Evolutionary conservation across 1,140 invertebrate species (phyloP).

Genomic region (Cotesia glomerata): DNA sequence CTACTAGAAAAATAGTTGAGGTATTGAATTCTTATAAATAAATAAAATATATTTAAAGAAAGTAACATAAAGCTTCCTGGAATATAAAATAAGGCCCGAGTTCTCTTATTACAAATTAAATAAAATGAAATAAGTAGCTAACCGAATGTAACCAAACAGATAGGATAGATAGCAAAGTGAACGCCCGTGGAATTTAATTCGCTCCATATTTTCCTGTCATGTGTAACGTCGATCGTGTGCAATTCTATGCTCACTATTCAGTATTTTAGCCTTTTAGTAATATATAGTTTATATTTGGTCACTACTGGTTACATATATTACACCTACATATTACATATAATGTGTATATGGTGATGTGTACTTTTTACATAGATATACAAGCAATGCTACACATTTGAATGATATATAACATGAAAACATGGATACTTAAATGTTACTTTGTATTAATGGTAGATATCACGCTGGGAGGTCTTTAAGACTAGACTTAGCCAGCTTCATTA

Average conservation of each 20-base stretch:
- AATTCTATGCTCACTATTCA: not conserved
- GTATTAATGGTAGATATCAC: not conserved
- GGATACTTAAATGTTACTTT: not conserved
- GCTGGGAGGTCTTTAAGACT: not conserved
- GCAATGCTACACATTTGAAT: too few species aligned
- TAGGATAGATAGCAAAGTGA: constrained; percentile 42
- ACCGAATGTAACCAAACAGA: constrained; percentile 43
- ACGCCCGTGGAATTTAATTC: constrained; percentile 46
- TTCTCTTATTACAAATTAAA: constrained; percentile 41
- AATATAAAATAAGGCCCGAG: constrained; percentile 53
- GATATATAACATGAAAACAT: too few species aligned
- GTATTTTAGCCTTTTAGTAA: not conserved
- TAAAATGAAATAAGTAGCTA: constrained; percentile 18
- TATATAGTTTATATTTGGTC: constrained; percentile 2
- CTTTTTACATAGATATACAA: too few species aligned
- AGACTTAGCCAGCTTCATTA: not conserved
- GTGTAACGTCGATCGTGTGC: constrained; percentile 20
- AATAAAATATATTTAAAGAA: constrained; percentile 50
- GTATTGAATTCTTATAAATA: too few species aligned
- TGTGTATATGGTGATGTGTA: not conserved
- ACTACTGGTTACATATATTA: not conserved
- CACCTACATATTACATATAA: not conserved
- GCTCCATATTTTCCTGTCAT: constrained; percentile 44
- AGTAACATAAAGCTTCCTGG: constrained; percentile 41
- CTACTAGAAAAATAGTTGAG: too few species aligned